Percentiles rank a stretch among this genome's conserved stretches.
Conservation (phyloP, 2,113 vertebrate genomes). For the Carassius gibelio region DNA sequence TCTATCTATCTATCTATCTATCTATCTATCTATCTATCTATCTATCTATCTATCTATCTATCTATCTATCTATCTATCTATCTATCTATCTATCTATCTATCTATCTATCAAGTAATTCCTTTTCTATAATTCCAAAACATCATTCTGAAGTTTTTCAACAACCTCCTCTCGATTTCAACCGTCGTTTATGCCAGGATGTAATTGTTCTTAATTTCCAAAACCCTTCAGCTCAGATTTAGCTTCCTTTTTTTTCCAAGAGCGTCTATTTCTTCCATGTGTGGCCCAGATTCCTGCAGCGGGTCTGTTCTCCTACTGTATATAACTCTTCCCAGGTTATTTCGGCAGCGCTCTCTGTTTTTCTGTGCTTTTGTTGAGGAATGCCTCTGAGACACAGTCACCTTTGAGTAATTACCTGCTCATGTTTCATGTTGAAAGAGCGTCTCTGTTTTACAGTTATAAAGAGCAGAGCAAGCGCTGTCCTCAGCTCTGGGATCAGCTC, state of each 20-base stretch:
- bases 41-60: not conserved
- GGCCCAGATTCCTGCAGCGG: constrained; percentile 43
- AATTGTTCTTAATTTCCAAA: constrained; percentile 23
- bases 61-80: not conserved
- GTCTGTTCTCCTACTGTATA: constrained; percentile 21
- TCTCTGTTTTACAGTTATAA: constrained; percentile 59
- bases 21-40: too few relatives aligned
- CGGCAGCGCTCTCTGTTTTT: constrained; percentile 15
- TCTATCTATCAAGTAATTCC: not conserved
- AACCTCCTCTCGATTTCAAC: not conserved
- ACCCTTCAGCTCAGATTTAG: not conserved
- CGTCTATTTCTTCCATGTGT: constrained; percentile 46
- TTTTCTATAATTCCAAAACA: not conserved
- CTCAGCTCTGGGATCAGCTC: constrained; percentile 30
- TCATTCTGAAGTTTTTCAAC: not conserved
- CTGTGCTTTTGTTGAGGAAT: constrained; percentile 50
- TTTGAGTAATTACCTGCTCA: constrained; percentile 60
- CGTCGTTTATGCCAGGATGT: constrained; percentile 17
- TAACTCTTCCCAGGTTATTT: constrained; percentile 41
- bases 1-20: not conserved
- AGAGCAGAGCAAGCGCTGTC: constrained; percentile 46
- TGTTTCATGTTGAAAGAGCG: constrained; percentile 55
- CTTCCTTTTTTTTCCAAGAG: constrained; percentile 23
- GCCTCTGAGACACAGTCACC: constrained; percentile 57
- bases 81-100: not conserved